phyloP scores from a whole-genome alignment of 2,113 vertebrate genomes.

The Herpetotheres cachinnans region DNA sequence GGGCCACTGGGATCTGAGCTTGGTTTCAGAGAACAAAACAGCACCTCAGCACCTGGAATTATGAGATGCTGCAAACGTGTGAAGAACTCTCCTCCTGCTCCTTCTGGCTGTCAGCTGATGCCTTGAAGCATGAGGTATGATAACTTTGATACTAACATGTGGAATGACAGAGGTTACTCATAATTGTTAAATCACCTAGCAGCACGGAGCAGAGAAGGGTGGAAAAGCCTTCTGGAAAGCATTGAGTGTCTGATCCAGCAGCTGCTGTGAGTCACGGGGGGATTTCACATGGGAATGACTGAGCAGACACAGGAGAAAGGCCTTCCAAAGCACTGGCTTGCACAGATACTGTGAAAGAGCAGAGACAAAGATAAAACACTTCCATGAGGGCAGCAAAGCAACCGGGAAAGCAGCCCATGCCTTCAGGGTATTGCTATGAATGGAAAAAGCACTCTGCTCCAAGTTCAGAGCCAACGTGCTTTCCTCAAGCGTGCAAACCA shows the following conservation, averaged over 20 bases:
- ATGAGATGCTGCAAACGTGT: neutral
- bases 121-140: neutral
- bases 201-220: neutral
- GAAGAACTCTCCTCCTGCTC: neutral
- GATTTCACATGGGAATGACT: neutral
- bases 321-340: neutral
- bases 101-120: neutral
- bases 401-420: neutral
- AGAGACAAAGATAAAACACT: neutral
- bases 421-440: neutral
- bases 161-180: neutral
- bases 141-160: neutral
- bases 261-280: neutral
- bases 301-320: neutral
- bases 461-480: neutral
- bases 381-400: neutral
- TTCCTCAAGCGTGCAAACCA: neutral
- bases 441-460: neutral
- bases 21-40: neutral
- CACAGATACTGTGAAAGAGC: neutral
- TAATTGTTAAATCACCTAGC: neutral
- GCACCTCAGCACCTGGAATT: neutral
- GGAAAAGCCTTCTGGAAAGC: neutral
- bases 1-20: neutral
- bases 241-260: neutral